A percentile compares a stretch with the other conserved stretches of the same genome.
phyloP scores from a whole-genome alignment of 2,113 vertebrate genomes.

The Halcyon malimbica region DNA sequence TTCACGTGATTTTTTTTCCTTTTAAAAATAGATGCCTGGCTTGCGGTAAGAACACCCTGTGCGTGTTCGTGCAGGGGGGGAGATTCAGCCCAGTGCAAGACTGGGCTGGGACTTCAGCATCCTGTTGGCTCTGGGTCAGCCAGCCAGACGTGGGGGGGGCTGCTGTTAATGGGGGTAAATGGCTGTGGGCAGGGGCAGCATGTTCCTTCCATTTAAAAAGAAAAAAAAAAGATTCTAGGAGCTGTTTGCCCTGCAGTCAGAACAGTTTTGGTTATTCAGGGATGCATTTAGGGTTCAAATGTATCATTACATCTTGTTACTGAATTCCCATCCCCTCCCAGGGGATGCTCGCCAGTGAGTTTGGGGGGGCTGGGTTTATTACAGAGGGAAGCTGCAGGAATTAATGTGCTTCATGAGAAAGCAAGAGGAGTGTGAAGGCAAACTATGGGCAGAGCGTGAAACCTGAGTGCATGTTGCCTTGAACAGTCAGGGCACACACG shows the following conservation, averaged over 20 bases:
- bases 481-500: background rate
- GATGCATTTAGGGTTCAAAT: background rate
- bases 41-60: background rate
- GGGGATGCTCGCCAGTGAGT: background rate
- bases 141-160: background rate
- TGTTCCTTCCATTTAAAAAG: background rate
- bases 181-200: background rate
- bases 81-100: background rate
- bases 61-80: background rate
- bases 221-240: background rate
- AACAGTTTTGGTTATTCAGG: background rate
- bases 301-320: rapidly evolving
- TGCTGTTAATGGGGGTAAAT: too few relatives aligned
- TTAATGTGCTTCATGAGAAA: background rate
- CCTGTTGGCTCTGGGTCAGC: rapidly evolving
- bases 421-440: background rate
- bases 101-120: background rate
- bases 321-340: rapidly evolving
- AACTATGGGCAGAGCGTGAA: background rate
- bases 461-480: background rate
- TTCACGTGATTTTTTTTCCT: background rate
- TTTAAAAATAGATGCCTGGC: background rate
- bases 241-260: background rate
- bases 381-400: background rate
- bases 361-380: background rate